Base-by-base conservation (phyloP, 2,797 vertebrate genomes). In the Amblyopsis hoosieri region DNA sequence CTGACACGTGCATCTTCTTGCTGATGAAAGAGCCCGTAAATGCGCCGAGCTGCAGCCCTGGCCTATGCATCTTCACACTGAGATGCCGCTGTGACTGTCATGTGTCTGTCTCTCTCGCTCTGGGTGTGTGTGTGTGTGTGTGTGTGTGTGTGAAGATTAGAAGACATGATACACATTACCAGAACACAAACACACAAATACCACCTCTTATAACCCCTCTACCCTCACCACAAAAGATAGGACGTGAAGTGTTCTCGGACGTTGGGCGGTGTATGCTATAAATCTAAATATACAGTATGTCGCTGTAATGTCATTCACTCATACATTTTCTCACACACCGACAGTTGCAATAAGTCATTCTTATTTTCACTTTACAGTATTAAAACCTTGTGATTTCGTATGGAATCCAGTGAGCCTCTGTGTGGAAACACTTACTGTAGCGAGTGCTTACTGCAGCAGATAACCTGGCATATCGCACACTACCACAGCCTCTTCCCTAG, bases 21-120 rank as follows among this genome's bases (percentile, higher is more conserved):
- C 83, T 91, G 87, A 89, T 90, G 87, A 90, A 90, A 89, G 85
- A 84, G 66, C 49, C 77, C 82, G 86, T 48, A 88, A 91, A 89
- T 85, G 87, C 76, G 66, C 12, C 76, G 85, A 3, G 23, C 71
- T 81, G 87, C 79, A 84, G 76, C 71, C 74, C 3, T 0, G 58
- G 46, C 69, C 63, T 67, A 70, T 76, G 71, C 72, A 53, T 80
- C 78, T 69, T 74, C 76, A 80, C 67, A 74, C 72, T 45, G 71
- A 73, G 78, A 81, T 63, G 67, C 71, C 79, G 66, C 52, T 69
- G 58, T 68, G 54, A 75, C 62, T 68, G 71, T 71, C 69, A 74
- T 72, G 58, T 69, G 67, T 52, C 49, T 57, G 4, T 37, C n/a
- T 49, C 50, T 37, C 33, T 37, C 6, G 4, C 33, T 37, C 33